Evolutionary conservation across 2,113 vertebrate genomes (phyloP), one percentile per base, ranked within the genome.

Genomic region (Rana temporaria): DNA sequence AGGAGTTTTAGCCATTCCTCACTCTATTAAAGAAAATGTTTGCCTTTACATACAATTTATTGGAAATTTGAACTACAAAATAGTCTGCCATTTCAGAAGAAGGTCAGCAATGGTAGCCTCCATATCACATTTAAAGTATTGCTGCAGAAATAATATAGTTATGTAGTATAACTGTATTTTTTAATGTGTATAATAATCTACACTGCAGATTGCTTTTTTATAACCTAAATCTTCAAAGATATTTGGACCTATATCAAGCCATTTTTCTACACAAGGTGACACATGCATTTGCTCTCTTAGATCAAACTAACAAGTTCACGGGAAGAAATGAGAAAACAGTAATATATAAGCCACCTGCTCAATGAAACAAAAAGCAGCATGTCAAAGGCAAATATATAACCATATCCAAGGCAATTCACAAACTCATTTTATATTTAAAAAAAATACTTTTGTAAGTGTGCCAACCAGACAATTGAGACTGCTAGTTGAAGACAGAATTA

Each of bases 381-480:
- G 79, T 74, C 79, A 82, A 65, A 74, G 42, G 79, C 62, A 82
- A 74, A 82, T 66, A 74, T 82, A 82, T 82, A 74, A 66, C 79
- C 70, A 74, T 82, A 66, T 57, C 79, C 9, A 17, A 82, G 79
- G 70, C 70, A 66, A 74, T 82, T 60, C 70, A 82, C 70, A 74
- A 74, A 74, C 52, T 82, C 69, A 82, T 74, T 81, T 81, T 74
- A 60, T 55, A 34, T 48, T 48, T 6, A 72, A 52, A 72, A 79
- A 82, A 72, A 59, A 71, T 26, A 81, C 70, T 74, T 82, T 74
- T 82, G 79, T 74, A 57, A 73, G 60, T 74, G 60, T 82, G 79
- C 79, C 79, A 82, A 74, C 60, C 62, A 82, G 79, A 82, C 79
- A 82, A 82, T 74, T 74, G 69, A 82, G 69, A 82, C 70, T 53